Conservation (phyloP, 2,888 invertebrate genomes). For the Agrochola litura region DNA sequence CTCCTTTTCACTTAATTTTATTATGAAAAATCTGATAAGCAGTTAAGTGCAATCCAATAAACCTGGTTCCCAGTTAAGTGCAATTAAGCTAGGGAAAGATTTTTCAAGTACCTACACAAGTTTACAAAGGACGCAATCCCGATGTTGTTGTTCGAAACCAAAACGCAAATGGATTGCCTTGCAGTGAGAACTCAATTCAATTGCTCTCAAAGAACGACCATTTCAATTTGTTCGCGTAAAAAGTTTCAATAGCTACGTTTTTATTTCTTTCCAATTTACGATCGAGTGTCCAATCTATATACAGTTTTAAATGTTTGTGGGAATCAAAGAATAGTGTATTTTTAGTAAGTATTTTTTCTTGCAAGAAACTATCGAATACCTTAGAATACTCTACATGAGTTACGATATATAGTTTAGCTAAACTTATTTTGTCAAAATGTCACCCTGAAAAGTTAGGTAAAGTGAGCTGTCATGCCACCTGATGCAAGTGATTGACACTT, state of each 20-base stretch:
- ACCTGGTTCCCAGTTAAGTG: not conserved
- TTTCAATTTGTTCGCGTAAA: constrained; percentile 39
- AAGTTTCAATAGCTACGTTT: constrained; percentile 26
- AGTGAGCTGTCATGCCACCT: no score
- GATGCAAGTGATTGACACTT: no score
- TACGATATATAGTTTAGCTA: not conserved
- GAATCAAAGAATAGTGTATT: not conserved
- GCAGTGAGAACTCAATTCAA: constrained; percentile 30
- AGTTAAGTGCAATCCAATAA: not conserved
- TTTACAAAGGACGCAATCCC: constrained; percentile 17
- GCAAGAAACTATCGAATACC: not conserved
- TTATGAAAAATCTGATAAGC: no score
- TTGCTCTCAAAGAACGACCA: constrained; percentile 36
- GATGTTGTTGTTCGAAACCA: constrained; percentile 23
- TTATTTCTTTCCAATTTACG: constrained; percentile 18
- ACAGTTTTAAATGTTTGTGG: constrained; percentile 4
- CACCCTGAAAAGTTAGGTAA: no score
- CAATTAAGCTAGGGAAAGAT: not conserved
- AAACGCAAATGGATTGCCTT: constrained; percentile 51
- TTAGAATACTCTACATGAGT: not conserved
- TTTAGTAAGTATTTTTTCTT: not conserved
- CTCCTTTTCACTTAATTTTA: not conserved
- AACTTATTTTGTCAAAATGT: no score
- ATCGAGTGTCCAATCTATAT: constrained; percentile 13
- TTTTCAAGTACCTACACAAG: constrained; percentile 4